phyloP scores from a whole-genome alignment of 2,113 vertebrate species.

The Lagopus muta region DNA sequence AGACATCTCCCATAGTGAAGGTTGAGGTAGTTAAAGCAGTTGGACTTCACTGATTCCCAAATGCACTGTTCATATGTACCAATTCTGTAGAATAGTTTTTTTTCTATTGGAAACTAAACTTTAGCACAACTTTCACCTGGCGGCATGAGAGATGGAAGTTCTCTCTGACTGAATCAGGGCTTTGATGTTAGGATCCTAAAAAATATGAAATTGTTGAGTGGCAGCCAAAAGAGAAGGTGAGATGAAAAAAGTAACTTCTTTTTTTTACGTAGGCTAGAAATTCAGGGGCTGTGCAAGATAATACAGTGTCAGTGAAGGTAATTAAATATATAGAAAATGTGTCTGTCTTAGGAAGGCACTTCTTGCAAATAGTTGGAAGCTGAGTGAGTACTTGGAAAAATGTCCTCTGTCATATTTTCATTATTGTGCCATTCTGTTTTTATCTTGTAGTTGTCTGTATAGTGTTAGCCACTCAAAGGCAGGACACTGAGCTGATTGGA shows the following conservation, averaged over 20 bases:
- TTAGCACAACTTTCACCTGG: neutral
- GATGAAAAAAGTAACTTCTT: neutral
- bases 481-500: neutral
- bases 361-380: neutral
- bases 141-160: neutral
- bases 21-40: neutral
- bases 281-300: neutral
- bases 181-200: neutral
- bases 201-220: neutral
- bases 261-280: neutral
- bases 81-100: neutral
- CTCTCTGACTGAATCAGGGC: neutral
- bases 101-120: neutral
- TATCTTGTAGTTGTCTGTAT: neutral
- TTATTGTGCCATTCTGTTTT: neutral
- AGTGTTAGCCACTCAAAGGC: neutral
- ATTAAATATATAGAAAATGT: neutral
- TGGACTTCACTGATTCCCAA: neutral
- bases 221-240: neutral
- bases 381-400: neutral
- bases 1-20: neutral
- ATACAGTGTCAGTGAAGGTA: neutral
- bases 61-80: neutral
- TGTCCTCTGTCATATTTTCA: fast-evolving
- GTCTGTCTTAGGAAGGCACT: neutral